These are phyloP conservation scores for Drosophila pachea DNA, from an alignment of 1,140 invertebrate species.

Conservation along the genomic window DNA sequence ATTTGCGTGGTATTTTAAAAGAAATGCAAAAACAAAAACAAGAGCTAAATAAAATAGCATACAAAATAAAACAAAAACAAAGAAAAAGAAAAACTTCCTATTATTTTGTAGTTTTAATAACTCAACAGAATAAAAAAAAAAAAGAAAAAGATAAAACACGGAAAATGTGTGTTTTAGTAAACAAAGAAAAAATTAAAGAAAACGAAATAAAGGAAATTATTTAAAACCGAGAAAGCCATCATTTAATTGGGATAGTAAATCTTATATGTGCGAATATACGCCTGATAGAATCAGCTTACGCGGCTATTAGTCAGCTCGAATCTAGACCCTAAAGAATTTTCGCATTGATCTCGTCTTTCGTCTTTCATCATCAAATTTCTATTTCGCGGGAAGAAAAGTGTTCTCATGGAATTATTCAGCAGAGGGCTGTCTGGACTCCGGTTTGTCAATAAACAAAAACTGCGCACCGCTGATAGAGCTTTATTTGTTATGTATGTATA, in stretches of 20 bases:
- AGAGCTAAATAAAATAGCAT: constrained; percentile 11
- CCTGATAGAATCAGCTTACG: too few relatives aligned
- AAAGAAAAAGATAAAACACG: constrained; percentile 32
- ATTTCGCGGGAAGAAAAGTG: too few relatives aligned
- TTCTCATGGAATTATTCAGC: neutral
- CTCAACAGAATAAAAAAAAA: constrained; percentile 38
- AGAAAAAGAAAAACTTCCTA: constrained; percentile 61
- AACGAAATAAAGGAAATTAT: constrained; percentile 60
- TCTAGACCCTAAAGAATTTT: too few relatives aligned
- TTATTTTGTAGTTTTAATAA: constrained; percentile 74
- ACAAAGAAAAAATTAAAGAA: constrained; percentile 41
- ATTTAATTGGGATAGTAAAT: too few relatives aligned
- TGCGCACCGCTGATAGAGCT: constrained; percentile 37
- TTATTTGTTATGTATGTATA: constrained; percentile 56
- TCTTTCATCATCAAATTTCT: too few relatives aligned
- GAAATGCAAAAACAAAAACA: constrained; percentile 24
- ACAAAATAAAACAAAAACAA: constrained; percentile 24
- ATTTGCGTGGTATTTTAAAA: constrained; percentile 54
- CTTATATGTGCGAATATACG: too few relatives aligned
- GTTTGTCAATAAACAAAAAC: neutral
- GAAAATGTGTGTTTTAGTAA: constrained; percentile 31
- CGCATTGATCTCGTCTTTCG: too few relatives aligned
- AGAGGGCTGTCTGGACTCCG: too few relatives aligned
- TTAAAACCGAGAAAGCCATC: constrained; percentile 24
- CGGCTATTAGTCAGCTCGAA: too few relatives aligned